phyloP scores from a whole-genome alignment of 2,113 vertebrate genomes.

The Trichechus manatus region DNA sequence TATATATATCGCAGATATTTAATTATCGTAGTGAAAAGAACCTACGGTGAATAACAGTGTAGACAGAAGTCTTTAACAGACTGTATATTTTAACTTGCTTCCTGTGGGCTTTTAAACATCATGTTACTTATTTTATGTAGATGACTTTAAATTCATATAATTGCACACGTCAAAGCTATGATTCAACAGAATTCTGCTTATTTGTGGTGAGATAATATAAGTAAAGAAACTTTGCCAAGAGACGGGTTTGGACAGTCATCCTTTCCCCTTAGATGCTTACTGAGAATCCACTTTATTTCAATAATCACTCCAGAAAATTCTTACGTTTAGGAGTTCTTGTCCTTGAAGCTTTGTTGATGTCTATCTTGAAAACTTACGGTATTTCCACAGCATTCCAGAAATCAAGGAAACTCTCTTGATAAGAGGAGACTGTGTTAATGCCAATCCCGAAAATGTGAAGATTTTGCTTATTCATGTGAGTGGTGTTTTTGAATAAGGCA shows the following conservation, averaged over 20 bases:
- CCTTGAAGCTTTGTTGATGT: constrained; percentile 55
- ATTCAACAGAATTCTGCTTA: constrained; percentile 66
- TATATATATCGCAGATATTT: constrained; percentile 88
- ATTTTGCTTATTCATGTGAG: constrained; percentile 86
- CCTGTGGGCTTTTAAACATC: constrained; percentile 78
- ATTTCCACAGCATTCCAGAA: constrained; percentile 68
- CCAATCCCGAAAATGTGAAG: constrained; percentile 79
- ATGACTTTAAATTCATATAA: constrained; percentile 79
- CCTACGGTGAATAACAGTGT: constrained; percentile 84
- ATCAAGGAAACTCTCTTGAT: constrained; percentile 63
- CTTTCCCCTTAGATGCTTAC: neutral
- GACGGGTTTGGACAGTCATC: neutral
- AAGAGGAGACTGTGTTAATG: constrained; percentile 64
- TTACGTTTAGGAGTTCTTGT: constrained; percentile 18
- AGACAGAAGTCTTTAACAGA: constrained; percentile 76
- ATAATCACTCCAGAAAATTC: constrained; percentile 24
- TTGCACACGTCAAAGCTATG: constrained; percentile 67
- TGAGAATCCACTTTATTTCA: constrained; percentile 58
- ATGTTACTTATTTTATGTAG: constrained; percentile 73
- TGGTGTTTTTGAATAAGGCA: constrained; percentile 86
- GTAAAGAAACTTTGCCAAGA: constrained; percentile 52
- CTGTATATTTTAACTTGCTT: constrained; percentile 78
- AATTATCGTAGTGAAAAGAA: constrained; percentile 88
- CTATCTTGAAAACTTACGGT: constrained; percentile 23
- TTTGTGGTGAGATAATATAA: constrained; percentile 56